phyloP scores from a whole-genome alignment of 2,797 vertebrate genomes.

The Saxicola maurus region DNA sequence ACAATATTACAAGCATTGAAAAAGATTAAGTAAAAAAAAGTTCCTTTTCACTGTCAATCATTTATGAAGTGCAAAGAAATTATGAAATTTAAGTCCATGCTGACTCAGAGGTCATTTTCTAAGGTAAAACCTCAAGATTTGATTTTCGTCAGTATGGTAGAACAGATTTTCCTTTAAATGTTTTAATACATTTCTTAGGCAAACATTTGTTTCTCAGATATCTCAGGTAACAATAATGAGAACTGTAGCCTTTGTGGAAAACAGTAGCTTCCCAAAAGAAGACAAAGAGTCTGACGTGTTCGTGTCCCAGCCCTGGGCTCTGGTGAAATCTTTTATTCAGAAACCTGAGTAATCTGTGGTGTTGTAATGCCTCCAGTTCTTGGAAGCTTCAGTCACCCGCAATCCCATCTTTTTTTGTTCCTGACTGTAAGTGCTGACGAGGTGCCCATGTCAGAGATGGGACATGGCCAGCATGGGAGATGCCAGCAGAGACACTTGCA shows the following conservation, averaged over 20 bases:
- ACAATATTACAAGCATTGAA: background rate
- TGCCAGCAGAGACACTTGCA: background rate
- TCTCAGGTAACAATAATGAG: background rate
- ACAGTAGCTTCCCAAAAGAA: background rate
- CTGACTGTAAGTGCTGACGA: background rate
- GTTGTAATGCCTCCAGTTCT: rapidly evolving
- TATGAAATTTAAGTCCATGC: background rate
- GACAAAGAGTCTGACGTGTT: background rate
- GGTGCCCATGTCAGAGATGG: background rate
- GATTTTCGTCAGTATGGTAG: background rate
- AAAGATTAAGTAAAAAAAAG: background rate
- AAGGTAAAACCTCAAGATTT: background rate
- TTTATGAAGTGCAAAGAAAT: background rate
- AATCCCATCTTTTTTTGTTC: background rate
- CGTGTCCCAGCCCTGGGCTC: background rate
- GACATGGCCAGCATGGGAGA: background rate
- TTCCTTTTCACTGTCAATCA: background rate
- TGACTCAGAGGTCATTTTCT: background rate
- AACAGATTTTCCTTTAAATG: background rate
- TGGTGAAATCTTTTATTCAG: background rate
- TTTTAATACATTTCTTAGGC: background rate
- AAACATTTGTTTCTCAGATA: background rate
- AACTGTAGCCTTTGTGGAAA: background rate
- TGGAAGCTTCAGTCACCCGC: background rate
- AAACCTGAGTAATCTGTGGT: background rate